These are phyloP conservation scores for Caenorhabditis sulstoni DNA, from an alignment of 2,888 invertebrate genomes.

Conservation along the genomic window DNA sequence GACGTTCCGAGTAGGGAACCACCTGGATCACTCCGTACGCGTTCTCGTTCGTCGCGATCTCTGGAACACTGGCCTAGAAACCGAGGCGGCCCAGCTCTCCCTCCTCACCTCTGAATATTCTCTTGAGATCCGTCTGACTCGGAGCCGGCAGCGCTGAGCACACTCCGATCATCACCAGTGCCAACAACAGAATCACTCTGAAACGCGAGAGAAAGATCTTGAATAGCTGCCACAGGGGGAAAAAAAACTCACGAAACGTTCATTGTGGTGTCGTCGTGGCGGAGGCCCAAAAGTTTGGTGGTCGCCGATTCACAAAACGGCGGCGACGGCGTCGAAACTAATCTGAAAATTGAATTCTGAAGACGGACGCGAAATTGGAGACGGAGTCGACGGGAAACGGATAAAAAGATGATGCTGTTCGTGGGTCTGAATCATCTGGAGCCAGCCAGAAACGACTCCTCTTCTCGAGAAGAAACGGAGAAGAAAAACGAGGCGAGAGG, in stretches of 20 bases:
- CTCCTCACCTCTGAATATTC: slow-evolving; percentile 51
- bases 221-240: too few species aligned
- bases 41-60: slow-evolving; percentile 55
- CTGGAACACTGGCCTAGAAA: too few species aligned
- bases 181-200: slow-evolving; percentile 27
- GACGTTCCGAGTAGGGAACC: slow-evolving; percentile 57
- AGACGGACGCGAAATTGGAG: background rate
- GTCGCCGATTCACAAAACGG: slow-evolving; percentile 17
- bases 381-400: background rate
- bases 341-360: slow-evolving; percentile 25
- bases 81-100: too few species aligned
- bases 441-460: too few species aligned
- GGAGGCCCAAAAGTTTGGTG: slow-evolving; percentile 39
- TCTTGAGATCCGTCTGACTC: slow-evolving; percentile 52
- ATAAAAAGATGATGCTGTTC: slow-evolving; percentile 7
- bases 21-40: slow-evolving; percentile 61
- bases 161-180: slow-evolving; percentile 15
- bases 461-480: background rate
- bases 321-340: slow-evolving; percentile 15
- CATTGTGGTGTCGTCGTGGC: slow-evolving; percentile 6
- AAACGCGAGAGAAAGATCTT: background rate
- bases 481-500: background rate
- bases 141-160: slow-evolving; percentile 25
- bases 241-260: slow-evolving; percentile 39
- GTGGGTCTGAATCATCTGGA: slow-evolving; percentile 4